phyloP scores from a whole-genome alignment of 2,113 vertebrate genomes.

The Siphamia tubifer region DNA sequence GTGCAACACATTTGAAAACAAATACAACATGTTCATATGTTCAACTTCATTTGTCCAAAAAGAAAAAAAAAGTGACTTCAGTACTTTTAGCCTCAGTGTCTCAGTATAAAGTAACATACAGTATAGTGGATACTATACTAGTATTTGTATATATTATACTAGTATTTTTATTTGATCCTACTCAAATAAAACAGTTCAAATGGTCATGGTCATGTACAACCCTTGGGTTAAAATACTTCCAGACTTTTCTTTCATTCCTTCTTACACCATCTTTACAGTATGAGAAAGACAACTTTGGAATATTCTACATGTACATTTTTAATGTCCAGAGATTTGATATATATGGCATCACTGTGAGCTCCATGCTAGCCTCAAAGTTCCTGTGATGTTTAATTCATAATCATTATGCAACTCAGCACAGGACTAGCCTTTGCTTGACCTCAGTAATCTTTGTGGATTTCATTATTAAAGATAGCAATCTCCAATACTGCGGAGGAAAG shows the following conservation, averaged over 20 bases:
- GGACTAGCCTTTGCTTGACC: conserved; percentile 59
- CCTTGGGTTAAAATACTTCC: no score
- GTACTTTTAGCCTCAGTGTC: no score
- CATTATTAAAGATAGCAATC: conserved; percentile 65
- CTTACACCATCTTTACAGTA: neutral
- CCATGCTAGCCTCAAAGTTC: conserved; percentile 36
- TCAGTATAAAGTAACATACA: no score
- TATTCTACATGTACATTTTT: conserved; percentile 50
- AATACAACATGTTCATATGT: no score
- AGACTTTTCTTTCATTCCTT: neutral
- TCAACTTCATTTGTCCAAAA: no score
- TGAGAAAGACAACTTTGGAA: conserved; percentile 30
- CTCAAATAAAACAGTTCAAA: no score
- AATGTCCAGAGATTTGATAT: conserved; percentile 44
- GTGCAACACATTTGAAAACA: no score
- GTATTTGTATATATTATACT: no score
- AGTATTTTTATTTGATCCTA: no score
- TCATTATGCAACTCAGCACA: conserved; percentile 61
- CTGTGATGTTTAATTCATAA: conserved; percentile 72
- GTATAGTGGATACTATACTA: no score
- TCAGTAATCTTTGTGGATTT: conserved; percentile 65
- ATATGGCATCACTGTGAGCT: conserved; percentile 22
- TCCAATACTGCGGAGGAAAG: conserved; percentile 41
- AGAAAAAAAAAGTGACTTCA: no score
- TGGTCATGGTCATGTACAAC: no score